Evolutionary conservation across 1,140 invertebrate species (phyloP).

Genomic region (Polyergus mexicanus): DNA sequence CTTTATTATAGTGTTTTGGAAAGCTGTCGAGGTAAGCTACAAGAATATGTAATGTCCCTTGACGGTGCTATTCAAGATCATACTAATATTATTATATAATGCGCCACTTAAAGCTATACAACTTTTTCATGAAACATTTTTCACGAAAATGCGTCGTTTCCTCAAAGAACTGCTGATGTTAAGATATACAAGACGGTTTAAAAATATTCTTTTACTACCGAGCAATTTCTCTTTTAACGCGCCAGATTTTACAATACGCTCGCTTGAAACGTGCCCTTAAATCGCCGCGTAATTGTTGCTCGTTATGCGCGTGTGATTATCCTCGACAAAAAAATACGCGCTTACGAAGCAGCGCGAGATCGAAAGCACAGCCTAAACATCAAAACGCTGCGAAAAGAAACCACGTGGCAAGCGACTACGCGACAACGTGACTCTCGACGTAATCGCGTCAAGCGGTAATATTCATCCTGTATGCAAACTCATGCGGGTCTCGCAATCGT

Average conservation of each 20-base stretch:
- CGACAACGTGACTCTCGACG: not conserved
- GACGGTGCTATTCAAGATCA: too few relatives aligned
- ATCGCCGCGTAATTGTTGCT: constrained; percentile 51
- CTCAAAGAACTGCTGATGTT: too few relatives aligned
- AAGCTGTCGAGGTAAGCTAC: too few relatives aligned
- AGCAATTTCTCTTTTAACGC: constrained; percentile 49
- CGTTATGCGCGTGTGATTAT: constrained; percentile 50
- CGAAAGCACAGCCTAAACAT: constrained; percentile 24
- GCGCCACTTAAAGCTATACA: too few relatives aligned
- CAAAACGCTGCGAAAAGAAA: constrained; percentile 21
- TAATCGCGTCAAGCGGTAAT: constrained; percentile 28
- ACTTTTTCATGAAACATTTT: too few relatives aligned
- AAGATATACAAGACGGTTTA: not conserved
- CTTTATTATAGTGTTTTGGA: too few relatives aligned
- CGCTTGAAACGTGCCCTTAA: constrained; percentile 34
- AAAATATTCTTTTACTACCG: constrained; percentile 37
- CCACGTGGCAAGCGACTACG: not conserved
- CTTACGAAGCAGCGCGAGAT: constrained; percentile 30
- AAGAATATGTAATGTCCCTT: too few relatives aligned
- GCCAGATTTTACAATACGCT: constrained; percentile 50
- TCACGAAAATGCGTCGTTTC: too few relatives aligned
- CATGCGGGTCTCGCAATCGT: constrained; percentile 7
- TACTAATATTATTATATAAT: too few relatives aligned
- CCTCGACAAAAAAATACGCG: constrained; percentile 3
- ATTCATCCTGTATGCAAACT: not conserved